These are phyloP conservation scores for Campoplex nolae DNA, from an alignment of 2,888 invertebrate genomes.

Conservation along the genomic window DNA sequence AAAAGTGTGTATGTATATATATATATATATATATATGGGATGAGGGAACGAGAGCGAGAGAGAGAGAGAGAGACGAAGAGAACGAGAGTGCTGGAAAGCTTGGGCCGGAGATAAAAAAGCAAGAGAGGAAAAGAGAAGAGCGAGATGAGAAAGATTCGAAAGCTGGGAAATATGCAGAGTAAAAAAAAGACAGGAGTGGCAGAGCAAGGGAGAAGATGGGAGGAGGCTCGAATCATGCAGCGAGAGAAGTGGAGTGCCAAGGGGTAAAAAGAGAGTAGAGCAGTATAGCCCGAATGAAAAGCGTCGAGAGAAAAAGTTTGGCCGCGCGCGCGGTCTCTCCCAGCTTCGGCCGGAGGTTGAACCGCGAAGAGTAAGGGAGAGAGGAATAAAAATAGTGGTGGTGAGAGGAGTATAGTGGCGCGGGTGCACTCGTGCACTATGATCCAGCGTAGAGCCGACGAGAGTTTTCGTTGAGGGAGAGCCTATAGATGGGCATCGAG, in stretches of 20 bases:
- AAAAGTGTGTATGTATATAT: slow-evolving; percentile 26
- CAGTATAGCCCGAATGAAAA: slow-evolving; percentile 59
- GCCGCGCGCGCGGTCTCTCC: slow-evolving; percentile 79
- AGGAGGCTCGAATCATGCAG: slow-evolving; percentile 5
- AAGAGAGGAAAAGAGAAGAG: slow-evolving; percentile 57
- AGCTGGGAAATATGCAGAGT: slow-evolving; percentile 60
- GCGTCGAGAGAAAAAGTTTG: slow-evolving; percentile 79
- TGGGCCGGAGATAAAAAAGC: slow-evolving; percentile 63
- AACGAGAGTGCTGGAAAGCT: slow-evolving; percentile 65
- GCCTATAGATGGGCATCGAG: slow-evolving; percentile 46
- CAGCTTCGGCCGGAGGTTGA: slow-evolving; percentile 63
- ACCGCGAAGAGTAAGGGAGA: slow-evolving; percentile 36
- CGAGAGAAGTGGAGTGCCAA: slow-evolving; percentile 43
- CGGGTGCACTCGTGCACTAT: slow-evolving; percentile 73
- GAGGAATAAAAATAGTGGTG: slow-evolving; percentile 27
- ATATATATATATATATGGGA: slow-evolving; percentile 29
- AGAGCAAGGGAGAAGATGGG: slow-evolving; percentile 21
- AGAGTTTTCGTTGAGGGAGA: slow-evolving; percentile 75
- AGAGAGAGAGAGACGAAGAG: slow-evolving; percentile 44
- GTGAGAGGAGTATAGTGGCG: slow-evolving; percentile 29
- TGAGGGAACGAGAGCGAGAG: slow-evolving; percentile 34
- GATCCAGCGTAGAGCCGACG: slow-evolving; percentile 72
- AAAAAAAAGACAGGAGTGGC: slow-evolving; percentile 35
- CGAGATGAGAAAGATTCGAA: slow-evolving; percentile 51
- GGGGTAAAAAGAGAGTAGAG: slow-evolving; percentile 25